Evolutionary conservation across 2,113 vertebrate species (phyloP).

Genomic region (Pelobates fuscus): DNA sequence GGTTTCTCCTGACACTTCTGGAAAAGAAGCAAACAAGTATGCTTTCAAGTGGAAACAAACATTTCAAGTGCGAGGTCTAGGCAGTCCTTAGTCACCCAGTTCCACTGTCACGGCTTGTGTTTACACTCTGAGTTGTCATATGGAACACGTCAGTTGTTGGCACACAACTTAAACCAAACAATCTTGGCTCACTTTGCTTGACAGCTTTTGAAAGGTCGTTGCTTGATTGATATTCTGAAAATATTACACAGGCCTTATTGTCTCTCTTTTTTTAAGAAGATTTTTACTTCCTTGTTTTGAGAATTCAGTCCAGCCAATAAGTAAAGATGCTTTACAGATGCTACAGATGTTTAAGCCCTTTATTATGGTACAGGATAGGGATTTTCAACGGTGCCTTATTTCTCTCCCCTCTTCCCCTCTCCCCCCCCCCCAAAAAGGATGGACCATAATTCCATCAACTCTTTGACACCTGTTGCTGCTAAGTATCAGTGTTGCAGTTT

Average conservation of each 20-base stretch:
- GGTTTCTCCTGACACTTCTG: neutral
- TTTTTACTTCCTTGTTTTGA: neutral
- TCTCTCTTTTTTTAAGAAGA: neutral
- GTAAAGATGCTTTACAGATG: no score
- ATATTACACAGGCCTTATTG: neutral
- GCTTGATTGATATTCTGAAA: neutral
- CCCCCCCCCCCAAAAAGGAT: no score
- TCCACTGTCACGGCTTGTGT: slow-evolving; percentile 1
- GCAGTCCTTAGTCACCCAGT: slow-evolving; percentile 6
- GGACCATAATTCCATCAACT: no score
- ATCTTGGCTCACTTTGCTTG: slow-evolving; percentile 3
- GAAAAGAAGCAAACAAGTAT: slow-evolving; percentile 1
- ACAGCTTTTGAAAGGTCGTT: neutral
- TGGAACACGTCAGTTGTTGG: slow-evolving; percentile 29
- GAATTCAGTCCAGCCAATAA: no score
- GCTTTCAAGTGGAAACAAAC: slow-evolving; percentile 10
- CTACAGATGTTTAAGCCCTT: no score
- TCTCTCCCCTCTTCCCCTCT: no score
- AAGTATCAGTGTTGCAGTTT: no score
- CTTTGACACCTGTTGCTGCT: no score
- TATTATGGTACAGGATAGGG: no score
- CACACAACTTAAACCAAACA: neutral
- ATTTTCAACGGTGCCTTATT: no score
- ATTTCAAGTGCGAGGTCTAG: slow-evolving; percentile 34
- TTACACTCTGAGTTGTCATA: slow-evolving; percentile 24